Conservation (phyloP, 2,888 invertebrate species). For the Rhaphigaster nebulosa region DNA sequence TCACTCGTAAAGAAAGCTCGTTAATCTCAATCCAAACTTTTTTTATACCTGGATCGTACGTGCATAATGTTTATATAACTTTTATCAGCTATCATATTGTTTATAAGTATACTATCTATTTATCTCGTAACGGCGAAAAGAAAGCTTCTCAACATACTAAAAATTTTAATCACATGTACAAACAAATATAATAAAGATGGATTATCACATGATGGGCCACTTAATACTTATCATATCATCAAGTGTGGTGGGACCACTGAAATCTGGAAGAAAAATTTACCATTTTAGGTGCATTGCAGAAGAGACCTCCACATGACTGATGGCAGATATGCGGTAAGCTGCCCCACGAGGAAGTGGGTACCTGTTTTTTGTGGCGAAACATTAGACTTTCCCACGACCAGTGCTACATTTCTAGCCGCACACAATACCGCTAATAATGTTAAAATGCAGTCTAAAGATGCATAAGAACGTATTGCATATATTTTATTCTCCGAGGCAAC, state of each 20-base stretch:
- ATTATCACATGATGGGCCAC: not conserved
- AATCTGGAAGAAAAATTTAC: not conserved
- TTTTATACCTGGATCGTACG: too few species aligned
- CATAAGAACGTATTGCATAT: not conserved
- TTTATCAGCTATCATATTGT: too few species aligned
- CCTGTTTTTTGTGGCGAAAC: constrained; percentile 13
- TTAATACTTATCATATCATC: not conserved
- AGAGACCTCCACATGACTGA: not conserved
- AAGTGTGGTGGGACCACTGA: not conserved
- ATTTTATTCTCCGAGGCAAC: not conserved
- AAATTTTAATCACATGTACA: too few species aligned
- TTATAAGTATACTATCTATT: too few species aligned
- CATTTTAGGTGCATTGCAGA: not conserved
- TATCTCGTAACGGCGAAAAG: too few species aligned
- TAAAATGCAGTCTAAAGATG: constrained; percentile 9
- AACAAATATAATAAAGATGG: not conserved
- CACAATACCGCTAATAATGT: constrained; percentile 10
- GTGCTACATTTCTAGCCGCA: constrained; percentile 7
- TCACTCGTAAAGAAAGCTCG: too few species aligned
- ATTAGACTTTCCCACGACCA: constrained; percentile 24
- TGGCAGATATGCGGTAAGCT: not conserved
- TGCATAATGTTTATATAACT: too few species aligned
- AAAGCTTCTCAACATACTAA: too few species aligned
- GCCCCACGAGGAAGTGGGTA: not conserved
- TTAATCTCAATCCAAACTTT: too few species aligned